Base-by-base conservation (phyloP, 2,888 invertebrate species). In the Ligdia adustata region DNA sequence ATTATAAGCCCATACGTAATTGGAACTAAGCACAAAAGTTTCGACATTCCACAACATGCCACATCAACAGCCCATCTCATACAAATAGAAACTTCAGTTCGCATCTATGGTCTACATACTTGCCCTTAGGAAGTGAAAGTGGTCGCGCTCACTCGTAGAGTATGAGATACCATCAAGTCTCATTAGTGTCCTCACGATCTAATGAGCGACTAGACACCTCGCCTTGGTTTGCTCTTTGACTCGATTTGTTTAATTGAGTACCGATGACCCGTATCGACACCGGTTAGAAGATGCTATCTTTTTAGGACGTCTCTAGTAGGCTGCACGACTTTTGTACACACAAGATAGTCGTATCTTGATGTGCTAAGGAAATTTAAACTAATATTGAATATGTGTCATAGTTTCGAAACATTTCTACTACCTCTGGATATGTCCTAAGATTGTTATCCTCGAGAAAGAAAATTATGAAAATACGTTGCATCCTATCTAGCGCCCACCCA, bases 81-180 rank as follows among this genome's bases (percentile, higher is more conserved):
- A 20, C 32, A 37, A 42, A 27, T 49, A 49, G 48, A 49, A 49
- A 42, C 44, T 29, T 26, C 34, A 48, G 52, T 46, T 58, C 48
- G 56, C 51, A 59, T 61, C 50, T 52, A 44, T 33, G 35, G 28
- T 38, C 41, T 33, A 37, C 55, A 60, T 58, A 62, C 57, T 38
- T 69, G 73, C 76, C 75, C 79, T 79, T 70, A 69, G 62, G 65
- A 71, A 84, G 85, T 84, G 85, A 86, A 87, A 86, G 86, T 84
- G 77, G 57, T 64, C 57, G 56, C 46, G 44, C 1, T 14, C 31
- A 13, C 7, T n/a, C 29, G 34, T 35, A 15, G 14, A 9, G 7
- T 4, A 41, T 49, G 55, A 60, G 85, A 86, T 86, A 80, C 54
- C 67, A 85, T 84, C 84, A 64, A 64, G 66, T 52, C 83, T 85